These are phyloP conservation scores for Heterocephalus glaber DNA, from an alignment of 2,113 vertebrate species.

Conservation along the genomic window DNA sequence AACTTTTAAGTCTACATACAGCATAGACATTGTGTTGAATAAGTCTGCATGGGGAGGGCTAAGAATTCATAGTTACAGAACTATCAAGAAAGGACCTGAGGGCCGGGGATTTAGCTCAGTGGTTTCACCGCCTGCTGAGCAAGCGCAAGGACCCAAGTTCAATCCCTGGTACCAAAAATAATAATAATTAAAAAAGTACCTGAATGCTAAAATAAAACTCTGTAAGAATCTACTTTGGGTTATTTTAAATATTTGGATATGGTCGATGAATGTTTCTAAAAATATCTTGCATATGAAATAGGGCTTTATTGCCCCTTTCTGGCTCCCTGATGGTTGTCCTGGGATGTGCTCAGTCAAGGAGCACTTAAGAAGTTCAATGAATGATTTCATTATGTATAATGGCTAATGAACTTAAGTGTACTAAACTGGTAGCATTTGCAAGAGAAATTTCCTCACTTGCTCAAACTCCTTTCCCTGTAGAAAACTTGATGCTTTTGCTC, in stretches of 20 bases:
- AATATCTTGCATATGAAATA: constrained; percentile 28
- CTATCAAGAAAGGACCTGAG: background rate
- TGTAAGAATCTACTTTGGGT: background rate
- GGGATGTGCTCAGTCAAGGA: background rate
- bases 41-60: background rate
- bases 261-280: constrained; percentile 23
- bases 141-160: too few relatives aligned
- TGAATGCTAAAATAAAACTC: constrained; percentile 40
- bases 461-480: background rate
- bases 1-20: background rate
- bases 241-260: constrained; percentile 53
- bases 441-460: constrained; percentile 33
- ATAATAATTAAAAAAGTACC: too few relatives aligned
- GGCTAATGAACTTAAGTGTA: constrained; percentile 27
- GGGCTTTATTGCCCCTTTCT: background rate
- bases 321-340: background rate
- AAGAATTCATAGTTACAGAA: background rate
- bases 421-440: background rate
- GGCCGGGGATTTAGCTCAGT: too few relatives aligned
- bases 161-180: too few relatives aligned
- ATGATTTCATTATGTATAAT: constrained; percentile 47
- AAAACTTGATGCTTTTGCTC: constrained; percentile 46
- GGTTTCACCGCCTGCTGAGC: too few relatives aligned
- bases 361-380: background rate
- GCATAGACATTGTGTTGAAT: background rate